These are phyloP conservation scores for Campoletis sonorensis DNA, from an alignment of 1,140 invertebrate genomes.

Conservation along the genomic window DNA sequence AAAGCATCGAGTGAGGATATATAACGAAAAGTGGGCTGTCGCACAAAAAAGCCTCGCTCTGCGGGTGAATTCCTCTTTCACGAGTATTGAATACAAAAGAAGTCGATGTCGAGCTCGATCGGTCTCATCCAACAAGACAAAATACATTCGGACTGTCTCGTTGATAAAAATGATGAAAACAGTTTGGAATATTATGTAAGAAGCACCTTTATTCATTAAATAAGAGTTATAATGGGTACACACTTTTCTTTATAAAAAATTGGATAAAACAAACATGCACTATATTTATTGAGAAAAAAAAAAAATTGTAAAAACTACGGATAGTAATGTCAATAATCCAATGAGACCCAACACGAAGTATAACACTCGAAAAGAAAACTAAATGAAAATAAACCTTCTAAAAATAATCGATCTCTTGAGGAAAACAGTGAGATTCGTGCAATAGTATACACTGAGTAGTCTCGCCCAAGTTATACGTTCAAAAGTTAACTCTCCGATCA, in stretches of 20 bases:
- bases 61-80: slow-evolving; percentile 32
- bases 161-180: slow-evolving; percentile 13
- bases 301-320: too few species aligned
- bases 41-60: not conserved
- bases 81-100: slow-evolving; percentile 31
- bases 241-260: not conserved
- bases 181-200: not conserved
- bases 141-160: not conserved
- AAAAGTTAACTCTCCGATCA: too few species aligned
- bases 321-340: too few species aligned
- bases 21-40: slow-evolving; percentile 36
- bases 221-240: not conserved
- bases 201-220: not conserved
- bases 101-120: slow-evolving; percentile 39
- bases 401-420: too few species aligned
- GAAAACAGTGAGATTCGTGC: too few species aligned
- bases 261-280: too few species aligned
- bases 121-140: slow-evolving; percentile 1
- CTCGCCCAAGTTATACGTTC: too few species aligned
- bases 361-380: too few species aligned
- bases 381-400: too few species aligned
- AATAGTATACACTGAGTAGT: too few species aligned
- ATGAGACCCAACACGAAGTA: too few species aligned
- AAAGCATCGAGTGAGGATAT: slow-evolving; percentile 4
- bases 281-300: too few species aligned